Conservation (phyloP, 2,888 invertebrate genomes). For the Metopia argyrocephala region DNA sequence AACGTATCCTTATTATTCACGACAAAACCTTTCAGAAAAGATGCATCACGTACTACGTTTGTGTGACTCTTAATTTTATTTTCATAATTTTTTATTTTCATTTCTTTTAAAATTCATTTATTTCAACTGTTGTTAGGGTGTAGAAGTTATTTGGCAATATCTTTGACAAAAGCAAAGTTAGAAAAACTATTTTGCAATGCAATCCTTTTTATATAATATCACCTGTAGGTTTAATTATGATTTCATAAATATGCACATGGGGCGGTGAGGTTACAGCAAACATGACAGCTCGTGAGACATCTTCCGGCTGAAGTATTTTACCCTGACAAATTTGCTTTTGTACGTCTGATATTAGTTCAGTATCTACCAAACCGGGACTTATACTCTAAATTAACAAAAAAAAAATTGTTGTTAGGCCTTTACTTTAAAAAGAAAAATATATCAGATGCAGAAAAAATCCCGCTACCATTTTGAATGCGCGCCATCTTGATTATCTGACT, state of each 20-base stretch:
- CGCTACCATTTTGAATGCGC: no score
- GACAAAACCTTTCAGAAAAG: no score
- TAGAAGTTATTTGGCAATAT: no score
- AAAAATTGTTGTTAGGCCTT: not conserved
- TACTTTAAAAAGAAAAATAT: not conserved
- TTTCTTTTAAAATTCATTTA: no score
- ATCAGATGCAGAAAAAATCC: not conserved
- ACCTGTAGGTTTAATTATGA: slow-evolving; percentile 65
- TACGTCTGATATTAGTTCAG: slow-evolving; percentile 79
- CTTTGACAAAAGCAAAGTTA: no score
- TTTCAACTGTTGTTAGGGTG: no score
- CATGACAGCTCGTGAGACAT: slow-evolving; percentile 82
- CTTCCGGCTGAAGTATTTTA: slow-evolving; percentile 80
- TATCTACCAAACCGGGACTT: slow-evolving; percentile 82
- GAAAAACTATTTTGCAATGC: not conserved
- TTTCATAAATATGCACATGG: slow-evolving; percentile 80
- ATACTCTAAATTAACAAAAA: slow-evolving; percentile 79
- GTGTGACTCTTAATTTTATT: no score
- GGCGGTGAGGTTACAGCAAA: slow-evolving; percentile 83
- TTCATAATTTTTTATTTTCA: no score
- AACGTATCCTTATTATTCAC: no score
- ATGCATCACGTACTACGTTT: no score
- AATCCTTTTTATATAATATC: slow-evolving; percentile 61
- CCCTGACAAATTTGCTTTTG: slow-evolving; percentile 74
- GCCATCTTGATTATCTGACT: no score